Percentiles rank a stretch among this genome's conserved stretches.
Evolutionary conservation across 2,888 invertebrate genomes (phyloP).

Genomic region (Aspidiotus destructor): DNA sequence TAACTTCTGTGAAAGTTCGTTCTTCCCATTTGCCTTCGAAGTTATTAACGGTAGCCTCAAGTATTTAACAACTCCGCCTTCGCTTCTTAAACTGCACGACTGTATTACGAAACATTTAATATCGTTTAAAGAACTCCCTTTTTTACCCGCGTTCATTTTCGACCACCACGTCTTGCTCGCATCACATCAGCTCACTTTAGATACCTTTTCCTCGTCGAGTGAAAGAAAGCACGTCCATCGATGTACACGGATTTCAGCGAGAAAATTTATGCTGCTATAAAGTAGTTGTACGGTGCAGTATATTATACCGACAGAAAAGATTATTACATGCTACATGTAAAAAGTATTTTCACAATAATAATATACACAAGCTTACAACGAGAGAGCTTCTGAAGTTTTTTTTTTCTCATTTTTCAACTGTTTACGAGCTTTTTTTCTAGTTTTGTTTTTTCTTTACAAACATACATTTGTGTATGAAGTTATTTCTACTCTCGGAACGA

Average conservation of each 20-base stretch:
- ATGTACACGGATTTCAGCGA: conserved; percentile 12
- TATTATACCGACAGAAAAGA: conserved; percentile 23
- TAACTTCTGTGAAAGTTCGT: conserved; percentile 17
- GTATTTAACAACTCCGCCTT: conserved; percentile 10
- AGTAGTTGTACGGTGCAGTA: conserved; percentile 8
- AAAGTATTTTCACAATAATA: no score
- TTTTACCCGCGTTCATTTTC: neutral
- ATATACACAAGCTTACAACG: no score
- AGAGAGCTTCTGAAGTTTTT: no score
- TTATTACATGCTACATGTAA: conserved; percentile 14
- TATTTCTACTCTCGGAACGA: no score
- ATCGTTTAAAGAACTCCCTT: conserved; percentile 5
- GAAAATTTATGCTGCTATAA: conserved; percentile 21
- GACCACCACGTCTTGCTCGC: neutral
- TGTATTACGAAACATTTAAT: conserved; percentile 5
- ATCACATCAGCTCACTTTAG: no score
- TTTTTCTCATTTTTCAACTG: no score
- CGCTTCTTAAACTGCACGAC: neutral
- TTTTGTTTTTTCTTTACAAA: no score
- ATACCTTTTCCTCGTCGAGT: no score
- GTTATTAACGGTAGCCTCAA: conserved; percentile 8
- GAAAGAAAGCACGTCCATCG: conserved; percentile 10
- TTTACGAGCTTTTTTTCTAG: no score
- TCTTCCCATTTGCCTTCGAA: neutral
- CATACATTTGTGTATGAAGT: no score